phyloP scores from a whole-genome alignment of 2,113 vertebrate species.

The Dipodomys ordii region DNA sequence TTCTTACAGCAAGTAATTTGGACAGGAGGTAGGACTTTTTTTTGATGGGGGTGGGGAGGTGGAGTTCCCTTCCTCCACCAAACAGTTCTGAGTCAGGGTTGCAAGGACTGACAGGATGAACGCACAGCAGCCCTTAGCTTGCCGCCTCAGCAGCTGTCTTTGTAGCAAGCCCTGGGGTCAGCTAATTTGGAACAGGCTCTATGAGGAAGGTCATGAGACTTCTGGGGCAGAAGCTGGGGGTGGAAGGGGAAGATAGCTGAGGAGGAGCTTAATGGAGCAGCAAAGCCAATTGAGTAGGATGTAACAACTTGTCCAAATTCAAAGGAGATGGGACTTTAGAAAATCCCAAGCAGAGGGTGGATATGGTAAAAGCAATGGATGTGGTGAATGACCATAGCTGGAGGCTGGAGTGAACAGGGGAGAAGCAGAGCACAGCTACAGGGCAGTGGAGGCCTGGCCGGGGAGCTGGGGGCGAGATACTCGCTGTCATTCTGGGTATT shows the following conservation, averaged over 20 bases:
- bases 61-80: neutral
- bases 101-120: neutral
- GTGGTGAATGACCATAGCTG: neutral
- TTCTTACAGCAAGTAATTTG: neutral
- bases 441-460: neutral
- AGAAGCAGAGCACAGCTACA: neutral
- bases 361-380: neutral
- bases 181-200: constrained; percentile 17
- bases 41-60: neutral
- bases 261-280: neutral
- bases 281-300: neutral
- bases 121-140: neutral
- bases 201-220: constrained; percentile 31
- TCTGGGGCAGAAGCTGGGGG: neutral
- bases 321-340: neutral
- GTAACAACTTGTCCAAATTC: neutral
- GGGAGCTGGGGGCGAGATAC: neutral
- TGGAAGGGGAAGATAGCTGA: neutral
- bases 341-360: neutral
- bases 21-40: neutral
- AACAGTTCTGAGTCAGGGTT: neutral
- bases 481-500: neutral
- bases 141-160: neutral
- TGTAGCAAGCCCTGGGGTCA: neutral
- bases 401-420: neutral